Conservation (phyloP, 2,888 invertebrate genomes). For the Erebia aethiops region DNA sequence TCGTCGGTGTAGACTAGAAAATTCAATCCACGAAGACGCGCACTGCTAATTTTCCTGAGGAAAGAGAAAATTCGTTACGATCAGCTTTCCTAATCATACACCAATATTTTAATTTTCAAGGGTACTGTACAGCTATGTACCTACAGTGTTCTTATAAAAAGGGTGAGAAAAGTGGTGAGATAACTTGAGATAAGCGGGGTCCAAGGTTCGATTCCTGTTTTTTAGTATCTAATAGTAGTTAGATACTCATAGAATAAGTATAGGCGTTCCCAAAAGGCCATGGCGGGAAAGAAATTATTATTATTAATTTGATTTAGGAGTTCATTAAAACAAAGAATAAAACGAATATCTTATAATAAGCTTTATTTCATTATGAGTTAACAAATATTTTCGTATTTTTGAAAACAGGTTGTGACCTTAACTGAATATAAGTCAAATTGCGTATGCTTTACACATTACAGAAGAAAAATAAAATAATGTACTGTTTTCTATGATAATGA, state of each 20-base stretch:
- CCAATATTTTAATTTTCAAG: no score
- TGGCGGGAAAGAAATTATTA: no score
- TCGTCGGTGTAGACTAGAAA: no score
- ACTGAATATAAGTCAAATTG: slow-evolving; percentile 81
- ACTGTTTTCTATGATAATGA: slow-evolving; percentile 79
- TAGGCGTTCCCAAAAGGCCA: no score
- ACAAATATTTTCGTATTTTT: slow-evolving; percentile 82
- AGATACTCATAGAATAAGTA: no score
- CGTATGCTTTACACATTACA: slow-evolving; percentile 76
- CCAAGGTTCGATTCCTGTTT: background rate
- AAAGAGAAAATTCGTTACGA: no score
- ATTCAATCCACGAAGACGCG: no score
- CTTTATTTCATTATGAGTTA: slow-evolving; percentile 84
- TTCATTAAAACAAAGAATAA: slow-evolving; percentile 56
- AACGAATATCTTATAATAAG: slow-evolving; percentile 82
- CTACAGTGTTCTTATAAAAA: no score
- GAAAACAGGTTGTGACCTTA: slow-evolving; percentile 82
- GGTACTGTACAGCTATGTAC: no score
- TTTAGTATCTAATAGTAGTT: no score
- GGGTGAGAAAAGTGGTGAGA: background rate
- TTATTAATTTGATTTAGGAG: background rate
- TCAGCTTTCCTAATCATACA: no score
- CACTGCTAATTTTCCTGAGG: no score
- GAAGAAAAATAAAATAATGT: slow-evolving; percentile 73
- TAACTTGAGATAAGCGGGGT: background rate